phyloP scores from a whole-genome alignment of 2,888 invertebrate genomes.

The Venusia cambrica region DNA sequence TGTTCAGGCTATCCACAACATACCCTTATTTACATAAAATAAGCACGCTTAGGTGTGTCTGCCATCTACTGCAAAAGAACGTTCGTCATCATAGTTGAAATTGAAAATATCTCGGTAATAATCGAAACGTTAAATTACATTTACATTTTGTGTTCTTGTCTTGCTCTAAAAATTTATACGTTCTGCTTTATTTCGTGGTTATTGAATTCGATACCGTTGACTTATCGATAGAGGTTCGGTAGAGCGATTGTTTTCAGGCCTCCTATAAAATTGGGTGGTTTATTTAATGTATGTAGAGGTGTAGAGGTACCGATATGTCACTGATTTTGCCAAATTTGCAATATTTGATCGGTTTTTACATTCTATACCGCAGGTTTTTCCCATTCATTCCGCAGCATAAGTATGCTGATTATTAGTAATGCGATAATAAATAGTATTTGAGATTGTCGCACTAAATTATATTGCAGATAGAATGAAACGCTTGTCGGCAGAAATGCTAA shows the following conservation, averaged over 20 bases:
- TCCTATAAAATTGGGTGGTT: no score
- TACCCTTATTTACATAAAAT: conserved; percentile 25
- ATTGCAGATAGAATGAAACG: conserved; percentile 1
- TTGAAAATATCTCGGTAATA: conserved; percentile 1
- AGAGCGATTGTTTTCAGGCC: neutral
- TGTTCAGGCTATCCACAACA: conserved; percentile 21
- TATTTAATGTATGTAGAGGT: no score
- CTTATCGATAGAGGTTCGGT: neutral
- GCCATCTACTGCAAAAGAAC: conserved; percentile 8
- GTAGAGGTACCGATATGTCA: no score
- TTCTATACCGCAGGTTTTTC: no score
- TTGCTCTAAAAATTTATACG: neutral
- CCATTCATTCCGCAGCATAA: no score
- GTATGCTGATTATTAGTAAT: no score
- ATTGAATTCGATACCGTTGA: conserved; percentile 1
- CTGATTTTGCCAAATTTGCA: no score
- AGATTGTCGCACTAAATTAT: no score
- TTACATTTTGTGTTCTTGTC: no score
- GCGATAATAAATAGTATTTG: no score
- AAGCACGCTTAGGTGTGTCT: conserved; percentile 13
- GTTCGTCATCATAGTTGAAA: conserved; percentile 4
- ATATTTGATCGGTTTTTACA: no score
- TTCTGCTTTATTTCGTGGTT: neutral
- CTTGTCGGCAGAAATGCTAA: conserved; percentile 17
- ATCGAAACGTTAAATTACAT: no score